These are phyloP conservation scores for Colaptes auratus DNA, from an alignment of 2,113 vertebrate genomes.

Conservation along the genomic window DNA sequence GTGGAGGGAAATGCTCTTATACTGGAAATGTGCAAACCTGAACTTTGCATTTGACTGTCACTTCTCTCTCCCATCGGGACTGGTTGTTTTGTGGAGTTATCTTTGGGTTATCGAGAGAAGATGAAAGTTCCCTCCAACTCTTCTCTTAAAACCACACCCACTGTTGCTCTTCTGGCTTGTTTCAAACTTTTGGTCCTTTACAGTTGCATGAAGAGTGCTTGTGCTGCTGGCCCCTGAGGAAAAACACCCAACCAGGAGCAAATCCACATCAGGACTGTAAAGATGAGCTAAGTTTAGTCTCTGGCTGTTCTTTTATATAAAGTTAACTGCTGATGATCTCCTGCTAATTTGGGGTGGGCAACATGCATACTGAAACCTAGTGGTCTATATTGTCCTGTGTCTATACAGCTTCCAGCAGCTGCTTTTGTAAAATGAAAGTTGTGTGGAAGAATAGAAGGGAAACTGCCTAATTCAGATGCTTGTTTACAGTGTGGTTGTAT, in stretches of 20 bases:
- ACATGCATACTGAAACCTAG: conserved; percentile 20
- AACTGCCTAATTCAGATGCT: conserved; percentile 5
- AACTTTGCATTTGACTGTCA: neutral
- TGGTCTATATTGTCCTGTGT: conserved; percentile 15
- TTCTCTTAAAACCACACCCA: neutral
- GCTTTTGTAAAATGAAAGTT: conserved; percentile 30
- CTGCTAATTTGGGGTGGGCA: neutral
- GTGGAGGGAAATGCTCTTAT: conserved; percentile 1
- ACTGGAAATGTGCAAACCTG: conserved; percentile 7
- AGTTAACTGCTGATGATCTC: neutral
- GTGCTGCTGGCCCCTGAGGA: neutral
- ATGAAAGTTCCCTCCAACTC: neutral
- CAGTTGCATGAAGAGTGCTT: conserved; percentile 8
- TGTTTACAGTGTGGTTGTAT: conserved; percentile 25
- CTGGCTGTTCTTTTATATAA: neutral
- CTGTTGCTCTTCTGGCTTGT: neutral
- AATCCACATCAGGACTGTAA: conserved; percentile 9
- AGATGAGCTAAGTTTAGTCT: conserved; percentile 6
- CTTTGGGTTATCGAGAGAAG: neutral
- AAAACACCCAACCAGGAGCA: neutral
- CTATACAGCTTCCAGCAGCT: conserved; percentile 2
- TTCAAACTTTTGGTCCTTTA: conserved; percentile 5
- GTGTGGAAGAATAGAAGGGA: conserved; percentile 22
- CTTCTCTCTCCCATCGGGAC: neutral
- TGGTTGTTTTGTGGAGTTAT: neutral